phyloP scores from a whole-genome alignment of 2,797 vertebrate genomes.

The Macroramphosus scolopax region DNA sequence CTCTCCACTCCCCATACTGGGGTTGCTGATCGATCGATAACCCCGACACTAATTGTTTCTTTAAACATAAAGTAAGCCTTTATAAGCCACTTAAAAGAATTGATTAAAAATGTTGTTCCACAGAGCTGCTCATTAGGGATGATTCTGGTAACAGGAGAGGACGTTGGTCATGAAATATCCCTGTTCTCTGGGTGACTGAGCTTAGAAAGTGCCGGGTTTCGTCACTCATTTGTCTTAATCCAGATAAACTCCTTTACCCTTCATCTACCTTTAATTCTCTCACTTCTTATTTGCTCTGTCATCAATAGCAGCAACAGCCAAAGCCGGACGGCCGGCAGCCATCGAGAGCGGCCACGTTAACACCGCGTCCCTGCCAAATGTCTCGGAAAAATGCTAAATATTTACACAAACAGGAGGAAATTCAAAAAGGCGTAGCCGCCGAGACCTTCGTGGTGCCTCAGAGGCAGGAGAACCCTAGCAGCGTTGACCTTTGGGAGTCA shows the following conservation, averaged over 20 bases:
- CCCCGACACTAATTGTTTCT: neutral
- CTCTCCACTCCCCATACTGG: conserved; percentile 5
- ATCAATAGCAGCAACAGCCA: conserved; percentile 33
- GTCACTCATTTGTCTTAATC: conserved; percentile 62
- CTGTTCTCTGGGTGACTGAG: no score
- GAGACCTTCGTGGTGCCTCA: conserved; percentile 24
- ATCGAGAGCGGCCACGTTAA: conserved; percentile 25
- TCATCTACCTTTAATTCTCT: conserved; percentile 53
- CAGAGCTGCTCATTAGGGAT: no score
- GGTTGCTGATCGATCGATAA: conserved; percentile 5
- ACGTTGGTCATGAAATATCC: no score
- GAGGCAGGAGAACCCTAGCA: conserved; percentile 17
- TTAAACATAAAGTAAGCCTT: neutral
- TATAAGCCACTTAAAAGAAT: neutral
- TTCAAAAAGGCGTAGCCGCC: conserved; percentile 7
- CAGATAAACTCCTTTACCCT: conserved; percentile 33
- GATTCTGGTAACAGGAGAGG: no score
- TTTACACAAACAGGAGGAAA: conserved; percentile 22
- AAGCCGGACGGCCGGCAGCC: conserved; percentile 14
- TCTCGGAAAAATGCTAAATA: conserved; percentile 23
- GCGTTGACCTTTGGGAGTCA: conserved; percentile 52
- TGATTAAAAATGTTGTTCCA: no score
- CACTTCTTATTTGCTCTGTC: conserved; percentile 46
- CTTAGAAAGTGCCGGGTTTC: conserved; percentile 5
- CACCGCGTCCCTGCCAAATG: conserved; percentile 31